These are phyloP conservation scores for Eutolmus rufibarbis DNA, from an alignment of 2,888 invertebrate genomes.

Conservation along the genomic window DNA sequence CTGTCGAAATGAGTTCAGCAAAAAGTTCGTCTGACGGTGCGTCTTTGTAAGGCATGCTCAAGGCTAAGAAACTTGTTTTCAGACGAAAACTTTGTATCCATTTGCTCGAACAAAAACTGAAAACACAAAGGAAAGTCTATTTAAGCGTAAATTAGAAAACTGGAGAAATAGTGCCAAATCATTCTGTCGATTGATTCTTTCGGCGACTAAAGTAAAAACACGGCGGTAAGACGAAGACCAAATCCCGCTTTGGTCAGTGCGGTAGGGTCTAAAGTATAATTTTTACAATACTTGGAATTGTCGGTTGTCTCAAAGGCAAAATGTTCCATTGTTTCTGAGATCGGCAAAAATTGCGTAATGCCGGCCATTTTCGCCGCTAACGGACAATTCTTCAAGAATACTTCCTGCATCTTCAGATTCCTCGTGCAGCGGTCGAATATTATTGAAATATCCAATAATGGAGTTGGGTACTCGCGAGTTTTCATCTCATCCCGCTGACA, in stretches of 20 bases:
- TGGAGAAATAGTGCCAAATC: not conserved
- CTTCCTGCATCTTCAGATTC: not conserved
- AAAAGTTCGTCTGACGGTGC: not conserved
- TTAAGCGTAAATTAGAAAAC: not conserved
- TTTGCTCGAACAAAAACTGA: not conserved
- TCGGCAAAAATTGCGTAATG: not conserved
- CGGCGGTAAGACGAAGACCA: not conserved
- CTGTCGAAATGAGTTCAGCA: not conserved
- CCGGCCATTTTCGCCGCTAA: not conserved
- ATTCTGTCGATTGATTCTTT: not conserved
- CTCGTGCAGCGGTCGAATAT: not conserved
- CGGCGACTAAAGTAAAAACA: not conserved
- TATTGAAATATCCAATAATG: conserved; percentile 18
- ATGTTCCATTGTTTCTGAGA: not conserved
- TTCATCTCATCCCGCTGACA: not conserved
- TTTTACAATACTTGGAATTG: not conserved
- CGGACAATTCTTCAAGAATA: not conserved
- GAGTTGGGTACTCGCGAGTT: not conserved
- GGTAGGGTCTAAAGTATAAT: not conserved
- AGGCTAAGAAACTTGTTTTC: not conserved
- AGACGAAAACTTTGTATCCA: not conserved
- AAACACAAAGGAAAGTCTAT: not conserved
- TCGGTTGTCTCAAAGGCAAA: not conserved
- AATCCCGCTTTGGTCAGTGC: not conserved
- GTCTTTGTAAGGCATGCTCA: not conserved